Evolutionary conservation across 2,113 vertebrate genomes (phyloP).

Genomic region (Brevimyrus niger): DNA sequence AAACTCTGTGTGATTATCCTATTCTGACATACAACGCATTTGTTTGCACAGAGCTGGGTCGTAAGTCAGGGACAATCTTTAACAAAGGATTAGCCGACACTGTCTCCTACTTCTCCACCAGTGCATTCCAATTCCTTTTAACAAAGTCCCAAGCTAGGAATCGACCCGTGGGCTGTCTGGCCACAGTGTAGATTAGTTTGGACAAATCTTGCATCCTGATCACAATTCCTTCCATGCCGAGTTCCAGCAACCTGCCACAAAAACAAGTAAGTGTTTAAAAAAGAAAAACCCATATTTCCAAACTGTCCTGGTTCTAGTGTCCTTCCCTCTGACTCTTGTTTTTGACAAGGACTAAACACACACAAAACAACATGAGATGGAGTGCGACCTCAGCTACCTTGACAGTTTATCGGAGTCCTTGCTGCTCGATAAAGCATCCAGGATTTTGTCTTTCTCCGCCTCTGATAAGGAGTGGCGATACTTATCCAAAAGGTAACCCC

Average conservation of each 20-base stretch:
- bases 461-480: constrained; percentile 55
- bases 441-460: constrained; percentile 56
- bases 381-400: constrained; percentile 33
- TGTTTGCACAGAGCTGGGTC: background rate
- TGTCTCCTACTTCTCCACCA: constrained; percentile 58
- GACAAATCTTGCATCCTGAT: constrained; percentile 59
- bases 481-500: constrained; percentile 52
- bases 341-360: background rate
- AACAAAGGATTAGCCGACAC: background rate
- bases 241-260: constrained; percentile 49
- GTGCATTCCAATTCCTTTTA: constrained; percentile 58
- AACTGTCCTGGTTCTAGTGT: background rate
- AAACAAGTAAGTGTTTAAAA: background rate
- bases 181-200: constrained; percentile 49
- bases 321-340: background rate
- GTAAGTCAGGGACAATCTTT: background rate
- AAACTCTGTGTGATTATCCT: background rate
- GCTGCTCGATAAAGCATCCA: constrained; percentile 54
- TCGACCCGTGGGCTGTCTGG: constrained; percentile 55
- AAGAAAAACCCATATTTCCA: background rate
- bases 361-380: background rate
- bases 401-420: constrained; percentile 52
- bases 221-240: constrained; percentile 57
- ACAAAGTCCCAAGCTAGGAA: constrained; percentile 62
- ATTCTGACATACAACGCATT: background rate